Evolutionary conservation across 2,113 vertebrate genomes (phyloP), one percentile per base, ranked within the genome.

Genomic region (Heterotis niloticus): DNA sequence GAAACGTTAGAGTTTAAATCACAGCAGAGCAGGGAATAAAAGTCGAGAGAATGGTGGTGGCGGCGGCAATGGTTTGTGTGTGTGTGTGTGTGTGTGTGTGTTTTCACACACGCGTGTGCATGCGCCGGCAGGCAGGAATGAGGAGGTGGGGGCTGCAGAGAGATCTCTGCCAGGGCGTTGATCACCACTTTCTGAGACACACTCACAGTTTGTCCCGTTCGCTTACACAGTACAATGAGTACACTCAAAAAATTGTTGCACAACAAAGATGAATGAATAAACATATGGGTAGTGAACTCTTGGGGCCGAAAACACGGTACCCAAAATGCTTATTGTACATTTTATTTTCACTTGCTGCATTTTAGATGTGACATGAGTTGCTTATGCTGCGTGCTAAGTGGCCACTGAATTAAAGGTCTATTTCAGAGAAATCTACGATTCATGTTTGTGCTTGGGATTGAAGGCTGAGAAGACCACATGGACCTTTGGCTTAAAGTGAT

Each of bases 1-100:
- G 91, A 92, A 89, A 88, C 89, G 89, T 86, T 90, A 78, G 85
- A 90, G 89, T 91, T 92, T 91, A 90, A 92, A 91, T 88, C 90
- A 88, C 87, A 83, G 84, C 85, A 82, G 85, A 81, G 54, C 79
- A 84, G 84, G 85, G 87, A 85, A 84, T 84, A 18, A 81, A 82
- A 90, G 87, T n/a, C 34, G 64, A 67, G 75, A 18, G 66, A 28
- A 64, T 10, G 34, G 34, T 44, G 34, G 34, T 44, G 2, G 34
- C 7, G 34, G 34, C 7, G 34, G 34, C 34, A 44, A 44, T 7
- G 34, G 34, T 7, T 2, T 7, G 34, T 44, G 34, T 0, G 34
- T 20, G 78, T 4, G 29, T 20, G 17, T 3, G 26, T 11, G 10
- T 26, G 44, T 10, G 28, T 3, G 72, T n/a, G n/a, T n/a, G n/a